These are phyloP conservation scores for Aptenodytes patagonicus DNA, from an alignment of 2,113 vertebrate genomes.

Conservation along the genomic window DNA sequence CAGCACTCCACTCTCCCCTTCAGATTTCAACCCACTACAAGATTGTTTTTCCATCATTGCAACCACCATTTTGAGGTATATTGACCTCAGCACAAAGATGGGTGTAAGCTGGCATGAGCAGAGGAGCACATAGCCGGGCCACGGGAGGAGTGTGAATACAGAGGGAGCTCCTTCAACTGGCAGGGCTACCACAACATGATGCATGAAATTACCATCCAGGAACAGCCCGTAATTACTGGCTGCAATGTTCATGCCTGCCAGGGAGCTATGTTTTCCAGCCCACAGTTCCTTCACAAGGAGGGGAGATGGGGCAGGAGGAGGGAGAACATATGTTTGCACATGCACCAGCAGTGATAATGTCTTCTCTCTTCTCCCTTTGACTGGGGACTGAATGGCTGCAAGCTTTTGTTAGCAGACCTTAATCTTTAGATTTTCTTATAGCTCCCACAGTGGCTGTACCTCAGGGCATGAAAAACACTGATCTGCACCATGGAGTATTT, in stretches of 20 bases:
- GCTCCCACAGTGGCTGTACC: neutral
- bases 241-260: neutral
- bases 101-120: accelerated
- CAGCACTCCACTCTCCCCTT: neutral
- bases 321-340: neutral
- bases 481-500: neutral
- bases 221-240: neutral
- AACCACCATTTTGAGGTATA: neutral
- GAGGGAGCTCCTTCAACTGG: neutral
- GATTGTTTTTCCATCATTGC: neutral
- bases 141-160: neutral
- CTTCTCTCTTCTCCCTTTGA: neutral
- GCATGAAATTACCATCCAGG: neutral
- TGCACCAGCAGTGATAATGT: neutral
- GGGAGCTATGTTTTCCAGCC: neutral
- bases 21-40: neutral
- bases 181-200: accelerated
- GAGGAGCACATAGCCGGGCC: neutral
- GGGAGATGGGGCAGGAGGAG: neutral
- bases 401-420: neutral
- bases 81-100: neutral
- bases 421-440: neutral
- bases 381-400: neutral
- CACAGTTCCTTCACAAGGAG: neutral
- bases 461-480: neutral